Percentiles rank a stretch among this genome's conserved stretches.
Conservation (phyloP, 2,888 invertebrate genomes). For the Machimus rusticus region DNA sequence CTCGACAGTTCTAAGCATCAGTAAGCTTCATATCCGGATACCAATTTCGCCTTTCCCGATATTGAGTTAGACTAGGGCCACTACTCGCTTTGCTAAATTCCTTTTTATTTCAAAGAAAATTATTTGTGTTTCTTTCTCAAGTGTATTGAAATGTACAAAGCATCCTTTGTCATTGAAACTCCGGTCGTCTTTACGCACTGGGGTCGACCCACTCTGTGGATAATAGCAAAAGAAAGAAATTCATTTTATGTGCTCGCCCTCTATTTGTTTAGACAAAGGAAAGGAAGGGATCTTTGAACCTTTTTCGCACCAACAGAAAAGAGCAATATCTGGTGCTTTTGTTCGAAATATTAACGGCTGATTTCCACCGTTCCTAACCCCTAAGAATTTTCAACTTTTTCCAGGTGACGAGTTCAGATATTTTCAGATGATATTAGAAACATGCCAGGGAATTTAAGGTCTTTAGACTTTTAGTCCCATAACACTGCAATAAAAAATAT, state of each 20-base stretch:
- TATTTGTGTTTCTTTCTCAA: slow-evolving; percentile 22
- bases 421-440: background rate
- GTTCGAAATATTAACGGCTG: background rate
- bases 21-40: background rate
- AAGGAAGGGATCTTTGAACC: background rate
- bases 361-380: background rate
- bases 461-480: background rate
- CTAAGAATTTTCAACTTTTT: background rate
- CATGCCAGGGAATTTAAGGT: background rate
- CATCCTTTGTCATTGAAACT: background rate
- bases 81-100: background rate
- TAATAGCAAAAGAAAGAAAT: background rate
- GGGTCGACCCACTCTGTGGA: background rate
- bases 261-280: background rate
- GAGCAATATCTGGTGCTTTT: background rate
- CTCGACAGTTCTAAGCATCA: background rate
- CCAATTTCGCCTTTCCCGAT: background rate
- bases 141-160: slow-evolving; percentile 11
- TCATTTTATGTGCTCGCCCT: background rate
- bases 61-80: background rate
- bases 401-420: background rate
- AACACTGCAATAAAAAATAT: background rate
- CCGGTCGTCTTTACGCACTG: background rate
- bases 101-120: slow-evolving; percentile 22
- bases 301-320: background rate